Base-by-base conservation (phyloP, 2,888 invertebrate species). In the Himalopsyche japonica region DNA sequence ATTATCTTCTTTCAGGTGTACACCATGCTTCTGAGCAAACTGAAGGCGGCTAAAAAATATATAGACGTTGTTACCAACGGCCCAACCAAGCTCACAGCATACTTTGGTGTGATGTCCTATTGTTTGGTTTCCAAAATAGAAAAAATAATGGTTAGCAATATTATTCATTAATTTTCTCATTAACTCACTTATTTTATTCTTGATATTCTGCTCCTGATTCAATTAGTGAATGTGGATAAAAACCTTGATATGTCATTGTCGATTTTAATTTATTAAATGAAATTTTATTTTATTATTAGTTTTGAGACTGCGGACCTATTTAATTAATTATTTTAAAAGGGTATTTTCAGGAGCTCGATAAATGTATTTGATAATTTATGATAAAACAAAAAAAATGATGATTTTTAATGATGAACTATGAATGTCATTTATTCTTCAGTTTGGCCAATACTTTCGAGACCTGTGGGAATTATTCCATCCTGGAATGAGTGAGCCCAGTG, bases 391-490 rank as follows among this genome's bases (percentile, higher is more conserved):
- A n/a, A n/a, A n/a, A n/a, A 37, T 8, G 37, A 0, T 37, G 7
- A 8, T 37, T 37, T 10, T 0, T 37, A 8, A 37, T 7, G 8
- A 8, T 37, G 10, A n/a, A n/a, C n/a, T n/a, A 37, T 37, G 10
- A 5, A 8, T 37, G 37, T 37, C 3, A 37, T 37, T 37, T 82
- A 87, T 87, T 85, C 84, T 93, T 1, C 91, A 98, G 97, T 97
- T 98, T 91, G 97, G 97, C n/a, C 96, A 96, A 88, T 97, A 96
- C 91, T 96, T 98, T 92, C 93, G 95, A 88, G 97, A 98, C 89
- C 92, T 98, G 64, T 98, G 98, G 98, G 97, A 97, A 88, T 91
- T 98, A 83, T 98, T 98, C 91, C 98, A 98, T 92, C 98, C 98
- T 1, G 96, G 97, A 88, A 93, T 98, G 86, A 97, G 98, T 12